Conservation (phyloP, 2,888 invertebrate species). For the Orthonychiurus folsomi region DNA sequence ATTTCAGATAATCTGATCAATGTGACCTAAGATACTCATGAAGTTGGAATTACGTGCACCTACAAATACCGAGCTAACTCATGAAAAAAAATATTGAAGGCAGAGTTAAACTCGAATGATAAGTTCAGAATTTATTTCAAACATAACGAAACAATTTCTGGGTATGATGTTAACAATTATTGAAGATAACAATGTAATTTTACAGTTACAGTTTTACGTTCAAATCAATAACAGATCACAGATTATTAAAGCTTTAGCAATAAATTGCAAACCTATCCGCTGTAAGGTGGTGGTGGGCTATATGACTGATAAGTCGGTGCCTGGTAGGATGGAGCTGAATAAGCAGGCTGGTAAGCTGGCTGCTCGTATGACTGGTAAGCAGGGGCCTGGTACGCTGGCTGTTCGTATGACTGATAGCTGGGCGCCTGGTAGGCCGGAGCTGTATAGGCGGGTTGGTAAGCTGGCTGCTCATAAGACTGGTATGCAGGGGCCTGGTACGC, state of each 20-base stretch:
- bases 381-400: background rate
- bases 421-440: background rate
- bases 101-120: no score
- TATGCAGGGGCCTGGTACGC: background rate
- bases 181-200: background rate
- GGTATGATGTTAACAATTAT: background rate
- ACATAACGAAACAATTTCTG: background rate
- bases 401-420: background rate
- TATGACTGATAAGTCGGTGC: no score
- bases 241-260: background rate
- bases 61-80: no score
- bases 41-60: no score
- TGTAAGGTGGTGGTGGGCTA: background rate
- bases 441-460: constrained; percentile 1
- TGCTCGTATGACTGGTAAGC: background rate
- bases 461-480: background rate
- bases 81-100: no score
- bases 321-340: background rate
- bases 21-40: no score
- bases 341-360: constrained; percentile 7
- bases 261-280: background rate
- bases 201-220: background rate
- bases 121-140: constrained; percentile 1
- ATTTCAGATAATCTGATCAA: no score
- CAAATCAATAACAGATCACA: background rate